phyloP scores from a whole-genome alignment of 2,113 vertebrate genomes.

The Hippolais icterina region DNA sequence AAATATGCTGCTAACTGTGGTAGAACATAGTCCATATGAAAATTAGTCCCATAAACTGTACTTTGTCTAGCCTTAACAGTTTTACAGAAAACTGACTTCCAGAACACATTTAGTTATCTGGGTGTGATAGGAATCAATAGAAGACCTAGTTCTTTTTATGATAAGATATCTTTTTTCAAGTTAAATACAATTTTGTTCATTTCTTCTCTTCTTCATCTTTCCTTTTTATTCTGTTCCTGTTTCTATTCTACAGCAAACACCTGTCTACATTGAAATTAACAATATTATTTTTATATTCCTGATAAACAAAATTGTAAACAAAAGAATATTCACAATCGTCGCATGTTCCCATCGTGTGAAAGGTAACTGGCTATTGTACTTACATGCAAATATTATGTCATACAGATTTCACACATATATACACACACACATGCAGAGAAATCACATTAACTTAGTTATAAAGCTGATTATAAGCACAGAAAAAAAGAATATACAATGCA shows the following conservation, averaged over 20 bases:
- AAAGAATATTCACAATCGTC: background rate
- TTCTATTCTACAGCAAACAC: background rate
- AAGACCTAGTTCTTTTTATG: background rate
- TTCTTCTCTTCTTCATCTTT: background rate
- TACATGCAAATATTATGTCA: background rate
- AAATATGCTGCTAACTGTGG: background rate
- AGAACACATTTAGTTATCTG: background rate
- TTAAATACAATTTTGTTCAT: background rate
- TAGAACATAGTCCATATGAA: background rate
- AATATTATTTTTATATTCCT: background rate
- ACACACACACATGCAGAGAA: background rate
- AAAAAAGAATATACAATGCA: background rate
- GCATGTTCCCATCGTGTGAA: background rate
- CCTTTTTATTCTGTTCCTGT: background rate
- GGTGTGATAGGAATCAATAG: background rate
- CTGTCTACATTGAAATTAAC: background rate
- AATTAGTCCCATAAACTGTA: background rate
- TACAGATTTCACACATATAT: background rate
- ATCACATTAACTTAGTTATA: background rate
- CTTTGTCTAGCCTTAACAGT: background rate
- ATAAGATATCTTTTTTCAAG: fast-evolving
- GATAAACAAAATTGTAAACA: background rate
- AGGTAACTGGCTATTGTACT: background rate
- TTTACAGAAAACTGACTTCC: background rate
- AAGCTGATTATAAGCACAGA: background rate